Percentiles rank a stretch among this genome's conserved stretches.
These are phyloP conservation scores for Eucera pruinosa DNA, from an alignment of 2,888 invertebrate genomes.

Conservation along the genomic window DNA sequence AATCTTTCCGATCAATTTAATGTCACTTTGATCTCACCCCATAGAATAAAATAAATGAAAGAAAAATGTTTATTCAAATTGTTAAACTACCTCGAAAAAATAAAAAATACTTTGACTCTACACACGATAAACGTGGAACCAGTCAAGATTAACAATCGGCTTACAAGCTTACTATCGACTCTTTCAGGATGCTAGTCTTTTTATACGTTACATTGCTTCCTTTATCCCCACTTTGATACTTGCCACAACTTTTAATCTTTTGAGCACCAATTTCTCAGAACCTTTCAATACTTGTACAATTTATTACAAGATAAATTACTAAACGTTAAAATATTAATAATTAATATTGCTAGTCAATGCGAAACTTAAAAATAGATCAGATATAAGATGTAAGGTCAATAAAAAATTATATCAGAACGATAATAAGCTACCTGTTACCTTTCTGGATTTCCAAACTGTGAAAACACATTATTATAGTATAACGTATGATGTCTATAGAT, in stretches of 20 bases:
- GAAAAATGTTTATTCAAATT: not conserved
- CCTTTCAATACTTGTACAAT: no score
- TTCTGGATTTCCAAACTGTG: no score
- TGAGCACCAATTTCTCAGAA: not conserved
- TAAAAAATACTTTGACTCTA: not conserved
- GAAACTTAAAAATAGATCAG: no score
- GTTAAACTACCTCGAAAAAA: not conserved
- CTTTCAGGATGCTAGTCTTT: slow-evolving; percentile 49
- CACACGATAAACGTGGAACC: not conserved
- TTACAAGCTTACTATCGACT: slow-evolving; percentile 61
- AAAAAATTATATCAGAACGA: no score
- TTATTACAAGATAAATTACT: no score
- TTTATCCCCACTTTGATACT: slow-evolving; percentile 67
- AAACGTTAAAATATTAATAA: no score
- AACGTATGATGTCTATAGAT: no score
- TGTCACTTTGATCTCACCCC: no score
- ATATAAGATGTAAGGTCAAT: no score
- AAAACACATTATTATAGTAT: no score
- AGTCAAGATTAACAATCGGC: slow-evolving; percentile 29
- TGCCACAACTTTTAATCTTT: slow-evolving; percentile 1
- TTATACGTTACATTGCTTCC: slow-evolving; percentile 72
- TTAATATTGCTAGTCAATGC: no score
- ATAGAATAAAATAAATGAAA: not conserved
- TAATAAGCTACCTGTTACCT: no score
- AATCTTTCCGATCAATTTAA: not conserved